Percentiles rank a stretch among this genome's conserved stretches.
Conservation (phyloP, 1,140 invertebrate genomes). For the Euschistus heros region DNA sequence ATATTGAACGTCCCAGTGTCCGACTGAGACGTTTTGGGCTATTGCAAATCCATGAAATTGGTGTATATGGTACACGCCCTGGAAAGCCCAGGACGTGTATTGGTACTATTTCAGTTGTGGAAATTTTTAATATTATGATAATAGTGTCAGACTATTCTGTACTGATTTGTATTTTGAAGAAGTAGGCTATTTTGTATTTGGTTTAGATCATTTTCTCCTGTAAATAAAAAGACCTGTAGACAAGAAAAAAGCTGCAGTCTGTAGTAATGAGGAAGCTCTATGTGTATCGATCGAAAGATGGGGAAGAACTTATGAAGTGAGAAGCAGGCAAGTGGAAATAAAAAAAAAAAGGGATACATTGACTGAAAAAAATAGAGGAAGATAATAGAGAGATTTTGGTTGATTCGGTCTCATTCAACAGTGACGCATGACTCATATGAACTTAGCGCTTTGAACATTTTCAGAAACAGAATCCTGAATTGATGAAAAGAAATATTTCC, state of each 20-base stretch:
- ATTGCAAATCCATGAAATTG: conserved; percentile 27
- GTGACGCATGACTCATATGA: conserved; percentile 17
- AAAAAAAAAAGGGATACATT: conserved; percentile 5
- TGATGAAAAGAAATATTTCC: too few species aligned
- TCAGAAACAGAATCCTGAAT: background rate
- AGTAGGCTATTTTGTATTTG: conserved; percentile 15
- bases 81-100: conserved; percentile 18
- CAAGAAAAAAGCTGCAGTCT: conserved; percentile 19
- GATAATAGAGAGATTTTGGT: background rate
- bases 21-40: conserved; percentile 28
- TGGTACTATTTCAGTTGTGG: conserved; percentile 26
- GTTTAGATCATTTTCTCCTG: conserved; percentile 7
- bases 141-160: conserved; percentile 30
- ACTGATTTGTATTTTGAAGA: conserved; percentile 26
- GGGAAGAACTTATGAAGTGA: conserved; percentile 17
- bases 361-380: background rate
- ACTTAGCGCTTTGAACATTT: conserved; percentile 7
- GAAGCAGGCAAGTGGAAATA: conserved; percentile 19
- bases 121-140: conserved; percentile 24
- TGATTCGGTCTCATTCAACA: conserved; percentile 14
- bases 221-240: conserved; percentile 11
- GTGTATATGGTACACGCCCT: conserved; percentile 25
- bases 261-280: conserved; percentile 19
- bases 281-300: conserved; percentile 12
- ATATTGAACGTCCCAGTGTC: conserved; percentile 24